Evolutionary conservation across 2,888 invertebrate species (phyloP), one percentile per base, ranked within the genome.

Genomic region (Cheilosia impressa): DNA sequence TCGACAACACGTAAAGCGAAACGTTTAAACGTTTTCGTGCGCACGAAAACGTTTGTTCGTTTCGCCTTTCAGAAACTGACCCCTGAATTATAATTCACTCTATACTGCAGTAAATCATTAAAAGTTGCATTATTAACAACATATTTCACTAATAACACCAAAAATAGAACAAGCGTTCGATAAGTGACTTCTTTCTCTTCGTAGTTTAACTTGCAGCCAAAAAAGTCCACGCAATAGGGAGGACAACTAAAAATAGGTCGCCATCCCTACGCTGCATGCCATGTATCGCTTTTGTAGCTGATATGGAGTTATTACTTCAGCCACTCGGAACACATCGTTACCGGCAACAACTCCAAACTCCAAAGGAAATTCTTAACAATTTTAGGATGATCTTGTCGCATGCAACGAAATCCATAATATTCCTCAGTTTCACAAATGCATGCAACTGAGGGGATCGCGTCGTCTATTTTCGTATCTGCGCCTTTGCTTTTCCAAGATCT

Each of bases 341-440:
- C 43, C 62, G 50, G 19, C 72, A 63, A 79, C 78, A 79, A 73
- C 43, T 24, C 78, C 6, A 27, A 79, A 73, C 43, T 24, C 78
- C 6, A 27, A 83, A 57, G 27, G 71, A 79, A 83, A 79, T 83
- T 73, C 79, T 58, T 75, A 58, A 84, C 84, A 80, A 80, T 84
- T 84, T 84, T 80, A 69, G 69, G 69, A 84, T 84, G 45, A 84
- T 75, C 80, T 65, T 84, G 84, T 84, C 80, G 80, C 84, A 84
- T 84, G 84, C 84, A 79, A 73, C 69, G 80, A 80, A 71, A 80
- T 84, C 52, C 69, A 69, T 75, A 75, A 57, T 58, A 22, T 80
- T 73, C 62, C 63, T 78, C 47, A 41, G 34, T 62, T 57, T 57
- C 22, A 50, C 22, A 47, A 68, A 68, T 43, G 58, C 68, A 50